phyloP scores from a whole-genome alignment of 1,140 invertebrate species.

The Tetragnatha versicolor region DNA sequence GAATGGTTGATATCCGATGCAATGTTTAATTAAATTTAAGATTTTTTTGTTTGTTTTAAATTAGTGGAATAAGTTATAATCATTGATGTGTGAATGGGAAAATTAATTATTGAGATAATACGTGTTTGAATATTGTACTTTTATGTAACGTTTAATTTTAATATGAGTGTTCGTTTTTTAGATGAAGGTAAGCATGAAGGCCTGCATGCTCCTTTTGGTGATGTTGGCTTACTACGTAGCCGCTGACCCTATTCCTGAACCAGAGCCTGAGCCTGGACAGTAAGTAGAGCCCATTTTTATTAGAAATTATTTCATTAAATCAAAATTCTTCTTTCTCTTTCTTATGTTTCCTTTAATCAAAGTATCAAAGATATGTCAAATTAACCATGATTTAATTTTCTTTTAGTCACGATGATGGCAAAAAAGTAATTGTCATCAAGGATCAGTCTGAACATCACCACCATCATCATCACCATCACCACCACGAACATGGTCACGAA shows the following conservation, averaged over 20 bases:
- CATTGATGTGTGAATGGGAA: too few relatives aligned
- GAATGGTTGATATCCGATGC: too few relatives aligned
- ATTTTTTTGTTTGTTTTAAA: too few relatives aligned
- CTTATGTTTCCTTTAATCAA: too few relatives aligned
- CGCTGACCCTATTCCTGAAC: slow-evolving; percentile 26
- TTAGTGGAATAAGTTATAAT: too few relatives aligned
- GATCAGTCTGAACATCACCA: not conserved
- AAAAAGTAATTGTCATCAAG: slow-evolving; percentile 4
- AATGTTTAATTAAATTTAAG: too few relatives aligned
- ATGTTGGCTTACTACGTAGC: slow-evolving; percentile 11
- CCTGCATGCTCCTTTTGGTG: slow-evolving; percentile 25
- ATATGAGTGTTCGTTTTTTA: not conserved
- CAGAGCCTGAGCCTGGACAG: slow-evolving; percentile 45
- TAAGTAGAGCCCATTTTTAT: not conserved
- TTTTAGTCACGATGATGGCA: not conserved
- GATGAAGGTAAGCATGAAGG: slow-evolving; percentile 45
- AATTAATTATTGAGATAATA: too few relatives aligned
- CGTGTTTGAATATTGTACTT: too few relatives aligned
- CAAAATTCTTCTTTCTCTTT: too few relatives aligned
- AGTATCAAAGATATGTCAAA: too few relatives aligned
- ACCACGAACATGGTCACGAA: not conserved
- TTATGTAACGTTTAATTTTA: too few relatives aligned
- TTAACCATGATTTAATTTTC: not conserved
- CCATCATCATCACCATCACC: not conserved
- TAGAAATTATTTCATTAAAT: not conserved